phyloP scores from a whole-genome alignment of 2,888 invertebrate species.

The Protonemura montana region DNA sequence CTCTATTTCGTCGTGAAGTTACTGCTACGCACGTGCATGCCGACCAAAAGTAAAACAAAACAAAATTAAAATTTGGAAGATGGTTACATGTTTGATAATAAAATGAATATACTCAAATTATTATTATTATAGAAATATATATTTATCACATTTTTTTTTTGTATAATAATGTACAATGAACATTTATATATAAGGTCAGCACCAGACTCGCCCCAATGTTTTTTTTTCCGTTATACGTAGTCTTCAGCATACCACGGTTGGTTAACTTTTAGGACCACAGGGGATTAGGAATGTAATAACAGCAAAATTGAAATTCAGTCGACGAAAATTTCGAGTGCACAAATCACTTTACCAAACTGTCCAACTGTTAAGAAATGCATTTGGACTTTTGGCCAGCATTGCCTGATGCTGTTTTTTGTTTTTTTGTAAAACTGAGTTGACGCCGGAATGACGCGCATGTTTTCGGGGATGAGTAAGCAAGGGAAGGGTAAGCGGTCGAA shows the following conservation, averaged over 20 bases:
- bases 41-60: background rate
- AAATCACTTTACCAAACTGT: background rate
- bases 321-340: conserved; percentile 8
- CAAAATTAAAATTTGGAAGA: background rate
- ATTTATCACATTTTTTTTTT: background rate
- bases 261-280: background rate
- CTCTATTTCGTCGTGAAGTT: conserved; percentile 5
- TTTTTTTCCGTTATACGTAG: background rate
- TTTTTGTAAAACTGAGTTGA: background rate
- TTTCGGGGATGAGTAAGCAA: background rate
- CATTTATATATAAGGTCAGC: conserved; percentile 1
- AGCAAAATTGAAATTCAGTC: background rate
- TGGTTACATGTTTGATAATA: background rate
- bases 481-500: background rate
- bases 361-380: background rate
- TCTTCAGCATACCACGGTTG: background rate
- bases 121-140: background rate
- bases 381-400: background rate
- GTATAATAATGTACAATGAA: background rate
- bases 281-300: background rate
- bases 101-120: background rate
- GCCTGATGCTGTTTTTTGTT: background rate
- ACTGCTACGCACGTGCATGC: background rate
- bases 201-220: background rate
- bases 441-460: background rate